phyloP scores from a whole-genome alignment of 2,113 vertebrate genomes.

The Diglossa brunneiventris region DNA sequence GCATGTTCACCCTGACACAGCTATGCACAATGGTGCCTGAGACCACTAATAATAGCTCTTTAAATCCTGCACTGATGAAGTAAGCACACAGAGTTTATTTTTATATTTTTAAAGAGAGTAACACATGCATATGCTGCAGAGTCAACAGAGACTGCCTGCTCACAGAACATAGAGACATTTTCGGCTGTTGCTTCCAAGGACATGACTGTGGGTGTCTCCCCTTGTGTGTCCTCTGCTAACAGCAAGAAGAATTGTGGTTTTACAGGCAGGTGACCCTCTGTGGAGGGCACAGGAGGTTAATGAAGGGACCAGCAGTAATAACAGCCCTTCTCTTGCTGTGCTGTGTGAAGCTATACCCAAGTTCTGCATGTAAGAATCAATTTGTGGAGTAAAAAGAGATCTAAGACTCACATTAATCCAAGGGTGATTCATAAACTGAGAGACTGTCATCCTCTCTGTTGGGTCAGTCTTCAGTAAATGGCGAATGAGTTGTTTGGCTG shows the following conservation, averaged over 20 bases:
- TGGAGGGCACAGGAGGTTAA: neutral
- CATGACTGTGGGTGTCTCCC: neutral
- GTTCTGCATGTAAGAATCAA: neutral
- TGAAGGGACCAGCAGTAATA: neutral
- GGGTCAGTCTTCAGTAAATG: conserved; percentile 95
- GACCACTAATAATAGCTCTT: conserved; percentile 58
- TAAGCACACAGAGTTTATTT: conserved; percentile 57
- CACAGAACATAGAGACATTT: neutral
- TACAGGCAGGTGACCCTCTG: neutral
- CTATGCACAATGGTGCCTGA: conserved; percentile 22
- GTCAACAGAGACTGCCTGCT: conserved; percentile 45
- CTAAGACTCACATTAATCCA: conserved; percentile 91
- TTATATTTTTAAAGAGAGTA: conserved; percentile 48
- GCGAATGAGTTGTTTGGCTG: conserved; percentile 93
- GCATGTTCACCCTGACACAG: conserved; percentile 5
- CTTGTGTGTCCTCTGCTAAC: neutral
- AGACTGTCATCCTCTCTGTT: conserved; percentile 93
- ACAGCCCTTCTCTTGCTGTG: neutral
- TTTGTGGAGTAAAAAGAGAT: neutral
- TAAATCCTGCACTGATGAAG: conserved; percentile 58
- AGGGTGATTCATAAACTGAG: conserved; percentile 94
- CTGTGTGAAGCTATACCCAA: neutral
- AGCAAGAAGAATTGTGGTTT: neutral
- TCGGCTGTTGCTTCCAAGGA: neutral
- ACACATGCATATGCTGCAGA: conserved; percentile 33